Conservation (phyloP, 2,888 invertebrate species). For the Uloborus plumipes region DNA sequence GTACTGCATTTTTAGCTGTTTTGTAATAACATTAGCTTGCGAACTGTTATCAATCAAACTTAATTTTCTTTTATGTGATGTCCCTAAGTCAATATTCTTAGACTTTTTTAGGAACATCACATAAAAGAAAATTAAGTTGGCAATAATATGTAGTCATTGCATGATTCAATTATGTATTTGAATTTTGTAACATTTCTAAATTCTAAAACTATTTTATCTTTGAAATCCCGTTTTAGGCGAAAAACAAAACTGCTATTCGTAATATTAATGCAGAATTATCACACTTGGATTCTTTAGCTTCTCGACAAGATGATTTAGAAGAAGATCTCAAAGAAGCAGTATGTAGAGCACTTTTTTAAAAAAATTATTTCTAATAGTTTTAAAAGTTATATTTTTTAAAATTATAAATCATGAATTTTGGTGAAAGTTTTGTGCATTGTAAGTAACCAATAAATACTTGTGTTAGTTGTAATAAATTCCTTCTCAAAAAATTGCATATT, state of each 20-base stretch:
- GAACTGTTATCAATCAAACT: neutral
- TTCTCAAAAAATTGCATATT: no score
- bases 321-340: slow-evolving; percentile 55
- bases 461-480: no score
- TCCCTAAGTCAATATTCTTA: no score
- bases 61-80: neutral
- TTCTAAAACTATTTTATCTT: no score
- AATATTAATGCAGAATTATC: slow-evolving; percentile 61
- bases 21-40: no score
- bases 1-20: no score
- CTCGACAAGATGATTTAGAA: slow-evolving; percentile 54
- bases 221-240: slow-evolving; percentile 38
- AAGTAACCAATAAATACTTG: no score
- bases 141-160: neutral
- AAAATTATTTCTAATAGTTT: neutral
- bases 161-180: no score
- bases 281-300: slow-evolving; percentile 54
- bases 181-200: no score
- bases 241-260: slow-evolving; percentile 52
- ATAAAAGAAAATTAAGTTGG: neutral
- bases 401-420: no score
- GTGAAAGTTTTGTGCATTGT: no score
- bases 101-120: no score
- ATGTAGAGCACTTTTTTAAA: slow-evolving; percentile 9
- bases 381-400: neutral